Base-by-base conservation (phyloP, 2,888 invertebrate species). In the Zelleria hepariella region DNA sequence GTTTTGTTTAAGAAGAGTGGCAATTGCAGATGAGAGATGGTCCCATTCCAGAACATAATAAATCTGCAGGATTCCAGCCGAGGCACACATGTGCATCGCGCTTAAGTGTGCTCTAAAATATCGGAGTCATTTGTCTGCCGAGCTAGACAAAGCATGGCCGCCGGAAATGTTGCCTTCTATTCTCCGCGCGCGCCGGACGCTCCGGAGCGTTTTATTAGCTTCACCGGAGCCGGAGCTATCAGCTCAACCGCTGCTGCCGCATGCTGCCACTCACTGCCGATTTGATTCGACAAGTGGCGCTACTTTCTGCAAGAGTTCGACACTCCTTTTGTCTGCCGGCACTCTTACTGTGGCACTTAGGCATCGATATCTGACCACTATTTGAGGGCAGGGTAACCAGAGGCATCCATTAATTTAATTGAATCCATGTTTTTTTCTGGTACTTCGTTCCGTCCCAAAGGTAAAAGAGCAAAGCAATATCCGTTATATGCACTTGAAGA, bases 91-190 rank as follows among this genome's bases (percentile, higher is more conserved):
- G 25, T 54, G 54, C 54, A 26, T 53, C 18, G 6, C 54, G 15
- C 54, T 51, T 23, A 21, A 51, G 51, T 54, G 25, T 54, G 24
- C 25, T 54, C 54, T 54, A 54, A 26, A 54, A 54, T 54, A 54
- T 54, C 25, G 26, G 24, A 25, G 18, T 26, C 23, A 54, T 54
- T 54, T 54, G 26, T 54, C 25, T 24, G 25, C 54, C 18, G 26
- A 54, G 54, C 54, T 54, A 54, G 54, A 54, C 54, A 54, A 54
- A 54, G 54, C 54, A 25, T 21, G 23, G 21, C 23, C 51, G 54
- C 25, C n/a, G 26, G 18, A 54, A 25, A 54, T 54, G 54, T 54
- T 18, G 25, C 25, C 26, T 54, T 54, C 25, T 26, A 54, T 54
- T 54, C 26, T 54, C 24, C 27, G 24, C n/a, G 54, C 26, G 6